Evolutionary conservation across 2,113 vertebrate species (phyloP).

Genomic region (Corapipo altera): DNA sequence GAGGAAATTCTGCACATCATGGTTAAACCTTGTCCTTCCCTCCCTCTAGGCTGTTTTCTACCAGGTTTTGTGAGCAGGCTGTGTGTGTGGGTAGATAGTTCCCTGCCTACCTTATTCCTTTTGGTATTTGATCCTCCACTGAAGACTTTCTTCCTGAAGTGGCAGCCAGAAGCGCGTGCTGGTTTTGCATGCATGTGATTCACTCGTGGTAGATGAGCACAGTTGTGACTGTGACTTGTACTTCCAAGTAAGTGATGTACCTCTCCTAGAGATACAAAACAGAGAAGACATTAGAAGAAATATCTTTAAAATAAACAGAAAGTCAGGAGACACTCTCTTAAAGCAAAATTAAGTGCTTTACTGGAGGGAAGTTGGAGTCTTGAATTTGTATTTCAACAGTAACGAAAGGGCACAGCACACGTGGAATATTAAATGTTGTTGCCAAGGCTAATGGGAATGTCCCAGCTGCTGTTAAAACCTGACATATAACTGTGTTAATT

Average conservation of each 20-base stretch:
- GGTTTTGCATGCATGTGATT: fast-evolving
- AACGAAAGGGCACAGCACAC: neutral
- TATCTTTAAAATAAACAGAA: neutral
- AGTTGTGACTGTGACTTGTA: neutral
- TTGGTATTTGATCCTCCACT: neutral
- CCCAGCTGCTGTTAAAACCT: neutral
- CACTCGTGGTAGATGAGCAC: neutral
- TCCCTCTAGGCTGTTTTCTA: neutral
- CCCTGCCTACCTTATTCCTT: neutral
- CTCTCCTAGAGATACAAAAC: neutral
- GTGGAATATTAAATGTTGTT: neutral
- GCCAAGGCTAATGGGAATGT: neutral
- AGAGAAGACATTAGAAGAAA: neutral
- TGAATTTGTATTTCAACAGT: neutral
- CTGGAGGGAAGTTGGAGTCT: neutral
- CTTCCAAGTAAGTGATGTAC: neutral
- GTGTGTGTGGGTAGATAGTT: neutral
- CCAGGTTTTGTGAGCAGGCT: neutral
- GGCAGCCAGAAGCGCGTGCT: neutral
- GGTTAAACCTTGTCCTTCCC: neutral
- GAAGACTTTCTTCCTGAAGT: neutral
- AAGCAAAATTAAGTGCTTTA: neutral
- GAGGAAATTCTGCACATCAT: neutral
- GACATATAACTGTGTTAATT: neutral
- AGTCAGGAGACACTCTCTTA: neutral